Evolutionary conservation across 30 jellyfish, hydroid and myxozoan species (phyloP), one percentile per base, ranked within the genome.

Genomic region (Catostylus mosaicus): DNA sequence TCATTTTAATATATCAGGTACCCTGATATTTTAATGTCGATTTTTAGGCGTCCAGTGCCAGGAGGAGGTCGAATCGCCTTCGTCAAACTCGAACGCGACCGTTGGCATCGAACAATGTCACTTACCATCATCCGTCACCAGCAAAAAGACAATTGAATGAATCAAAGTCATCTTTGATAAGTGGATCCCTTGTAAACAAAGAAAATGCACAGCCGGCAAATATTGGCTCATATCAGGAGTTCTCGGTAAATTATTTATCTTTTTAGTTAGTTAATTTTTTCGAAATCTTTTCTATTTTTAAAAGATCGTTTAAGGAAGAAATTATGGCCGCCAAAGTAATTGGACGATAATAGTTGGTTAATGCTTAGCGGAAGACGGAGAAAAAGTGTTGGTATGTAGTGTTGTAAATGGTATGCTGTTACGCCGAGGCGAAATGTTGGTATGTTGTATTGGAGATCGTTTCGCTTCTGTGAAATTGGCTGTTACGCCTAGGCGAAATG

Each of bases 181-280:
- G 92, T 24, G 92, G 86, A 5, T 82, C 92, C 0, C 45, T 68
- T 32, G 80, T 74, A 10, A 57, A 51, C 32, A 69, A 56, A 20
- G 80, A 74, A 38, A 82, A 74, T 38, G 80, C 86, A 0, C 92
- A 68, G 40, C 86, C 92, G 24, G 85, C 80, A 30, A 43, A 82
- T 30, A 46, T 82, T 56, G 92, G 92, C 4, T 82, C 92, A 26
- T 82, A 82, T 74, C 92, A 82, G 0, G 92, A 82, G 59, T 82
- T 82, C 74, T 68, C 92, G 82, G 92, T 82, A 82, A 57, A 3
- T 59, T n/a, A 1, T 59, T 59, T 3, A 2, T 1, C 9, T 48
- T 48, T 6, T 4, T 4, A 2, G 3, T 48, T 48, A 48, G n/a
- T n/a, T n/a, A n/a, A n/a, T 48, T 16, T 48, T 48, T 48, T 40